Percentiles rank a stretch among this genome's conserved stretches.
These are phyloP conservation scores for Melolontha melolontha DNA, from an alignment of 2,888 invertebrate genomes.

Conservation along the genomic window DNA sequence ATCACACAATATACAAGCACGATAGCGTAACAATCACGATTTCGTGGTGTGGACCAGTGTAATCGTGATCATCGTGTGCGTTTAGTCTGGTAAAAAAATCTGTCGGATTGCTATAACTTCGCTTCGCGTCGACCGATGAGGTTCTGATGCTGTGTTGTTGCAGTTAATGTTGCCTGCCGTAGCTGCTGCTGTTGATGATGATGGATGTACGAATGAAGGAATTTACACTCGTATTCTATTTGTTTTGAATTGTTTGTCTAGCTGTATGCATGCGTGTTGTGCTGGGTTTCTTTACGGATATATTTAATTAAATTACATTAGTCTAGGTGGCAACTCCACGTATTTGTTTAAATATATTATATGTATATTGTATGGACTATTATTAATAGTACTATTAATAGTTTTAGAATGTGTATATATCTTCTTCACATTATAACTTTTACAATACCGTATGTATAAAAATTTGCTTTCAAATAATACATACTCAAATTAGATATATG, in stretches of 20 bases:
- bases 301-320: no score
- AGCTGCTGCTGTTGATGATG: conserved; percentile 10
- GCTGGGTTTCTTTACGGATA: no score
- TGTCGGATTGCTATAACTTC: conserved; percentile 4
- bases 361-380: no score
- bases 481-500: no score
- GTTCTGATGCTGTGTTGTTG: neutral
- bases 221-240: conserved; percentile 31
- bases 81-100: neutral
- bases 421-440: no score
- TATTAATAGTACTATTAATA: no score
- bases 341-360: no score
- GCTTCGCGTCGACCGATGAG: neutral
- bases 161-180: conserved; percentile 1
- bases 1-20: conserved; percentile 23
- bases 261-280: neutral
- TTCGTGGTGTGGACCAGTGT: conserved; percentile 26
- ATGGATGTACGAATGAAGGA: conserved; percentile 29
- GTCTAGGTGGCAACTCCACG: no score
- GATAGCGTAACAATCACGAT: conserved; percentile 35
- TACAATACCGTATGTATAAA: no score
- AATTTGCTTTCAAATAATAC: no score
- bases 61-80: conserved; percentile 1
- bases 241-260: conserved; percentile 1
- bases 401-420: no score